These are phyloP conservation scores for Laothoe populi DNA, from an alignment of 2,888 invertebrate genomes.

Conservation along the genomic window DNA sequence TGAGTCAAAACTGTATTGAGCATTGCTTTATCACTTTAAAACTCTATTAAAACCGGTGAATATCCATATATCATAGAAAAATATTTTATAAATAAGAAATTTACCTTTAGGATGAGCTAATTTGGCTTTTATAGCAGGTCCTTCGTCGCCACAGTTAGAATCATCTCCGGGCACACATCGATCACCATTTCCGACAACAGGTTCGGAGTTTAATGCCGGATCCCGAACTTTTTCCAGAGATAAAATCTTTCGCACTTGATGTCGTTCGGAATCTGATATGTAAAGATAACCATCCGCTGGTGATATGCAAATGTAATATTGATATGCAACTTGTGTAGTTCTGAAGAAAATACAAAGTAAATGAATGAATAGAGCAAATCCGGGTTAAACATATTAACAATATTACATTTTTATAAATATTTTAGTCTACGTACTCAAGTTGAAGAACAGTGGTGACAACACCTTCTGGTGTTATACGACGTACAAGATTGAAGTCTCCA, in stretches of 20 bases:
- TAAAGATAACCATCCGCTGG: slow-evolving; percentile 98
- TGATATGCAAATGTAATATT: slow-evolving; percentile 98
- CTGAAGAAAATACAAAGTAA: slow-evolving; percentile 71
- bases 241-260: slow-evolving; percentile 93
- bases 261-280: slow-evolving; percentile 97
- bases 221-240: slow-evolving; percentile 92
- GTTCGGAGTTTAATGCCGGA: slow-evolving; percentile 93
- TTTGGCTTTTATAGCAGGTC: slow-evolving; percentile 94
- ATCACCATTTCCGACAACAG: slow-evolving; percentile 95
- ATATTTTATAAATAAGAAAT: too few relatives aligned
- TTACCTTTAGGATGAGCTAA: slow-evolving; percentile 97
- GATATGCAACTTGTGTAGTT: slow-evolving; percentile 97
- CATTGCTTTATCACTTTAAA: too few relatives aligned
- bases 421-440: slow-evolving; percentile 86
- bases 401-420: neutral
- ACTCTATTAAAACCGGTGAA: too few relatives aligned
- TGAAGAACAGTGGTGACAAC: slow-evolving; percentile 95
- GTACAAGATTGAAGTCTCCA: slow-evolving; percentile 97
- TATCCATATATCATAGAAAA: too few relatives aligned
- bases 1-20: too few relatives aligned
- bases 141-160: slow-evolving; percentile 97
- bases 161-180: slow-evolving; percentile 97
- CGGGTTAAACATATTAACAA: too few relatives aligned
- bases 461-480: slow-evolving; percentile 95
- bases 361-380: neutral